These are phyloP conservation scores for Dryobotodes eremita DNA, from an alignment of 2,888 invertebrate genomes.

Conservation along the genomic window DNA sequence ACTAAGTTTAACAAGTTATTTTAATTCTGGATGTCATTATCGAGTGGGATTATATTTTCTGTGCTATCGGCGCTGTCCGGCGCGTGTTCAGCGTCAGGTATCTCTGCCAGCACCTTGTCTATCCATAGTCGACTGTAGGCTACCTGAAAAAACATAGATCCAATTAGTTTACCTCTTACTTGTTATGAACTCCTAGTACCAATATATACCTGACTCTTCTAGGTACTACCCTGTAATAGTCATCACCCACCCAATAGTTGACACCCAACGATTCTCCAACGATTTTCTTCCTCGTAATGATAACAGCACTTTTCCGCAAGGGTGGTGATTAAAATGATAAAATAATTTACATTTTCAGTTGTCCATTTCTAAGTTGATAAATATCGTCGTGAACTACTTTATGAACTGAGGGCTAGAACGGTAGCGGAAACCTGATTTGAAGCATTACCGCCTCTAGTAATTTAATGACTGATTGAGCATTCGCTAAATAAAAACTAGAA, in stretches of 20 bases:
- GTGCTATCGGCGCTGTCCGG: slow-evolving; percentile 82
- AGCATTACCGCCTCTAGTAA: neutral
- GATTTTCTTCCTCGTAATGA: neutral
- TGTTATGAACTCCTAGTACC: slow-evolving; percentile 49
- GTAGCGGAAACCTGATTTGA: neutral
- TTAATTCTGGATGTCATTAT: slow-evolving; percentile 19
- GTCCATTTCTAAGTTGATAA: neutral
- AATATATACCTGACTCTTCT: slow-evolving; percentile 46
- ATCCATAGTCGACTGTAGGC: slow-evolving; percentile 85
- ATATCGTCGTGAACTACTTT: neutral
- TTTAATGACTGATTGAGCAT: neutral
- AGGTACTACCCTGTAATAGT: slow-evolving; percentile 24
- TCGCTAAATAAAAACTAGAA: neutral
- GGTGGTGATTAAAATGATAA: neutral
- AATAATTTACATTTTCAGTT: neutral
- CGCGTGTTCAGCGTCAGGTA: slow-evolving; percentile 62
- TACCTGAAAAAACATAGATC: slow-evolving; percentile 73
- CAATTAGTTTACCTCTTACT: slow-evolving; percentile 15
- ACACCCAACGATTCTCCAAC: neutral
- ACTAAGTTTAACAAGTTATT: slow-evolving; percentile 7
- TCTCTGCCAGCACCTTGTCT: slow-evolving; percentile 77
- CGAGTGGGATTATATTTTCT: slow-evolving; percentile 78
- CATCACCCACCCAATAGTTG: neutral
- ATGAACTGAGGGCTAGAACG: neutral
- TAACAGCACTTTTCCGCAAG: neutral